Evolutionary conservation across 2,113 vertebrate species (phyloP).

Genomic region (Taurulus bubalis): DNA sequence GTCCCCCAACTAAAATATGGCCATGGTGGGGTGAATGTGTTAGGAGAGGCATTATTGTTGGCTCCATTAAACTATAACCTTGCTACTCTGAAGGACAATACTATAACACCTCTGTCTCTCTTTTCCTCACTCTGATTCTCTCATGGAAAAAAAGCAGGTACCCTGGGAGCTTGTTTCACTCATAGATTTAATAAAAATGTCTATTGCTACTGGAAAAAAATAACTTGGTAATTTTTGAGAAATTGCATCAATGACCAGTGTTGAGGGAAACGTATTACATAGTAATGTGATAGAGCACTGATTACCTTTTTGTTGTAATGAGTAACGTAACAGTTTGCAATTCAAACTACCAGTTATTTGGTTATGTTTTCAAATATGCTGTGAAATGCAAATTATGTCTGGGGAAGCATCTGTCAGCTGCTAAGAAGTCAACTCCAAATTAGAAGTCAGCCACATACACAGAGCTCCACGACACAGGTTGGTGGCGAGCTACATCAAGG

Average conservation of each 20-base stretch:
- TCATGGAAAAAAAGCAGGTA: slow-evolving; percentile 23
- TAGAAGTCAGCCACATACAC: neutral
- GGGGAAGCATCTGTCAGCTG: neutral
- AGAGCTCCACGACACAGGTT: neutral
- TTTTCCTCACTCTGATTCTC: slow-evolving; percentile 15
- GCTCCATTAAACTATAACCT: slow-evolving; percentile 74
- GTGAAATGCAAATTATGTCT: neutral
- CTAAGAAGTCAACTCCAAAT: neutral
- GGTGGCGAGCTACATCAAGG: neutral
- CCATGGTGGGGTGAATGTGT: slow-evolving; percentile 52
- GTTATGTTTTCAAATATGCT: neutral
- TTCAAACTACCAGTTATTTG: neutral
- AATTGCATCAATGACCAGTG: neutral
- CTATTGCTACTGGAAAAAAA: neutral
- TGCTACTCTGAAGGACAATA: slow-evolving; percentile 62
- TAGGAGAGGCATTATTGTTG: slow-evolving; percentile 57
- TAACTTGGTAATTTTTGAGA: neutral
- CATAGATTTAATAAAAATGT: neutral
- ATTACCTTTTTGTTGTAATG: neutral
- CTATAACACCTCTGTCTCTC: slow-evolving; percentile 38
- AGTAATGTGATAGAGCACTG: neutral
- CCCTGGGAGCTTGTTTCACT: neutral
- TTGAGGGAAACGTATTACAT: neutral
- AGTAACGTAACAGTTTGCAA: neutral
- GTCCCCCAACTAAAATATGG: slow-evolving; percentile 47